phyloP scores from a whole-genome alignment of 64 coral and sea anemone genomes.

The Pocillopora damicornis region DNA sequence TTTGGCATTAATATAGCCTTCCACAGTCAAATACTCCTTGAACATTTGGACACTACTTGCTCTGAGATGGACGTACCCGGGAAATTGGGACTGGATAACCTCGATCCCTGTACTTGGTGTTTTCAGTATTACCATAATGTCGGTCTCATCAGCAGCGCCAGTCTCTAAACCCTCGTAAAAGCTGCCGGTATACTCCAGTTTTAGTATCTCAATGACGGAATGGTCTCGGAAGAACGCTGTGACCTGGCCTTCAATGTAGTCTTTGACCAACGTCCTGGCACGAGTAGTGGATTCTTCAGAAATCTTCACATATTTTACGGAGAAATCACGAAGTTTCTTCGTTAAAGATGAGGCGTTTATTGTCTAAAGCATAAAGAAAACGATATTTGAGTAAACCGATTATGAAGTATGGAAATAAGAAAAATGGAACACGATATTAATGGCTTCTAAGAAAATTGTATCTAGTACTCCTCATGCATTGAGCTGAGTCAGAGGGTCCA shows the following conservation, averaged over 20 bases:
- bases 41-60: too few relatives aligned
- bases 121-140: slow-evolving; percentile 31
- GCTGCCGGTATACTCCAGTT: slow-evolving; percentile 9
- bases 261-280: neutral
- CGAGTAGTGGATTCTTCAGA: neutral
- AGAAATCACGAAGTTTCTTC: slow-evolving; percentile 15
- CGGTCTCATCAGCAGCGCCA: slow-evolving; percentile 38
- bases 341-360: neutral
- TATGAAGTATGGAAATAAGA: too few relatives aligned
- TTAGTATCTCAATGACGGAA: neutral
- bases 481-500: too few relatives aligned
- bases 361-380: too few relatives aligned
- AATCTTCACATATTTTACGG: slow-evolving; percentile 11
- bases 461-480: too few relatives aligned
- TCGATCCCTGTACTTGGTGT: neutral
- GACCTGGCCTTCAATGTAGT: slow-evolving; percentile 8
- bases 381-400: too few relatives aligned
- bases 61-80: neutral
- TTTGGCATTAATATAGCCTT: neutral
- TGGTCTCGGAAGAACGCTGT: neutral
- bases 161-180: slow-evolving; percentile 14
- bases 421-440: too few relatives aligned
- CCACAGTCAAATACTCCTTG: too few relatives aligned
- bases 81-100: neutral
- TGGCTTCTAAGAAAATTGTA: too few relatives aligned